phyloP scores from a whole-genome alignment of 1,140 invertebrate species.

The Nymphalis io region DNA sequence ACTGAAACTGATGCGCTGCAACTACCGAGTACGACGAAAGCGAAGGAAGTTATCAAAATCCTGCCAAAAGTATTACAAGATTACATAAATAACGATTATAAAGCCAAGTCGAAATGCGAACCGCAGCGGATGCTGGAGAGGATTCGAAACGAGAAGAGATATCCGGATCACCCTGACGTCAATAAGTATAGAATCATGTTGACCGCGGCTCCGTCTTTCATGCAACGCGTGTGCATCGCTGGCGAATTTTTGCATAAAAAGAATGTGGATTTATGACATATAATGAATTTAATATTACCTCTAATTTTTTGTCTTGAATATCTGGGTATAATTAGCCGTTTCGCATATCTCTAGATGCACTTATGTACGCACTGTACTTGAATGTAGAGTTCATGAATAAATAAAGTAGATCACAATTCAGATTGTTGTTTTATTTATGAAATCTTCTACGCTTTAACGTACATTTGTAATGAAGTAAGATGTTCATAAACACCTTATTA shows the following conservation, averaged over 20 bases:
- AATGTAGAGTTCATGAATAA: not conserved
- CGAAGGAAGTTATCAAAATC: conserved; percentile 67
- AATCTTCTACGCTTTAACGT: not conserved
- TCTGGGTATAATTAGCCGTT: not conserved
- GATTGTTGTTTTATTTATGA: conserved; percentile 2
- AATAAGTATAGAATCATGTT: conserved; percentile 83
- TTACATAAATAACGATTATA: conserved; percentile 72
- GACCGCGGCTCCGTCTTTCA: conserved; percentile 86
- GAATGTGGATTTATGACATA: conserved; percentile 57
- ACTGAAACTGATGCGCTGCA: conserved; percentile 48
- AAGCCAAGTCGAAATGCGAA: conserved; percentile 79
- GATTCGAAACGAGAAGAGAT: conserved; percentile 81
- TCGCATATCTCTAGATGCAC: not conserved
- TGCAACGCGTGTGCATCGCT: conserved; percentile 86
- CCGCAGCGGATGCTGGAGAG: conserved; percentile 83
- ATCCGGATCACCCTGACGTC: conserved; percentile 77
- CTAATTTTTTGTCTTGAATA: conserved; percentile 1
- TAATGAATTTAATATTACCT: not conserved
- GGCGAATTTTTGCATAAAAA: conserved; percentile 83
- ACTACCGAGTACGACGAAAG: conserved; percentile 56
- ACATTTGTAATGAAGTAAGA: no score
- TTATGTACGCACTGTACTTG: not conserved
- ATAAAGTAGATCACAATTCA: not conserved
- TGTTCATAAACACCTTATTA: no score
- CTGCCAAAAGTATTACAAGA: conserved; percentile 77